These are phyloP conservation scores for Papilio machaon DNA, from an alignment of 1,140 invertebrate species.

Conservation along the genomic window DNA sequence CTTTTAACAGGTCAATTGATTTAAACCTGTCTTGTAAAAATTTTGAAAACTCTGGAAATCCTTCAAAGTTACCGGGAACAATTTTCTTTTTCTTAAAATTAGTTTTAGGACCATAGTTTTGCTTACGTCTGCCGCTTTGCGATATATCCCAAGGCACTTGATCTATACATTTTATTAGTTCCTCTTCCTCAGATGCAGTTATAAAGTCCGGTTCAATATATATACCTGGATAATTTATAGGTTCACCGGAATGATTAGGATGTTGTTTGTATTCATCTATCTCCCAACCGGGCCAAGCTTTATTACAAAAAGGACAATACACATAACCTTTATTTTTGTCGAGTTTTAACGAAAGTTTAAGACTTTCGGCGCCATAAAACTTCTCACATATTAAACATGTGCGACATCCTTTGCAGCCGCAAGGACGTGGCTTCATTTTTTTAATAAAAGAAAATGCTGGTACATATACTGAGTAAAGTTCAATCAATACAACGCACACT, in stretches of 20 bases:
- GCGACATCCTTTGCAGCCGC: conserved; percentile 96
- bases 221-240: conserved; percentile 87
- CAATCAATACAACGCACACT: neutral
- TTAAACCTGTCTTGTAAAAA: conserved; percentile 92
- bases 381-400: conserved; percentile 93
- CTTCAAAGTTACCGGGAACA: conserved; percentile 89
- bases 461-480: neutral
- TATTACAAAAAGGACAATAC: conserved; percentile 89
- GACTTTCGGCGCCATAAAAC: conserved; percentile 84
- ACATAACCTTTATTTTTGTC: conserved; percentile 85
- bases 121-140: conserved; percentile 97
- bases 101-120: conserved; percentile 99
- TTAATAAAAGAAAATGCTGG: neutral
- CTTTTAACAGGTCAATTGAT: conserved; percentile 83
- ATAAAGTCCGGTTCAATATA: conserved; percentile 91
- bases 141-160: conserved; percentile 93
- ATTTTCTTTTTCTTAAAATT: conserved; percentile 98
- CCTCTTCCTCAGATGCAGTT: conserved; percentile 85
- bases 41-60: conserved; percentile 93
- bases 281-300: conserved; percentile 89
- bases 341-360: conserved; percentile 59
- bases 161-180: conserved; percentile 89
- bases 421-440: conserved; percentile 84
- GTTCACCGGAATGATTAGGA: conserved; percentile 84
- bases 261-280: conserved; percentile 83